Evolutionary conservation across 2,888 invertebrate genomes (phyloP), one percentile per base, ranked within the genome.

Genomic region (Epinotia ramella): DNA sequence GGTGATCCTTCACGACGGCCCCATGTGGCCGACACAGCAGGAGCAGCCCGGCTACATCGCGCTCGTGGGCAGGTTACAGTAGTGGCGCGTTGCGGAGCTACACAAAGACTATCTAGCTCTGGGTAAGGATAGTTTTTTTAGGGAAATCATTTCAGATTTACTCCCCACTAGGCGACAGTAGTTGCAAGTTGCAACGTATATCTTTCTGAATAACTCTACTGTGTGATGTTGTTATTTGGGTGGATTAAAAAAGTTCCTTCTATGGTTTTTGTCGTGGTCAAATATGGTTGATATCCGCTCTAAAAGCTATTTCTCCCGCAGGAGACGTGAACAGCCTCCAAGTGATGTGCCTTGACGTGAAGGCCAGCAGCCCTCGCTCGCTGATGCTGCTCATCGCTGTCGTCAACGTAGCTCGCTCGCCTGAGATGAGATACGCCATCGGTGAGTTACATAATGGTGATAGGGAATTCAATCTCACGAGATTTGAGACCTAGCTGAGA

Each of bases 271-370:
- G 33, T 1, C 33, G 33, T 33, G 33, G 33, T 33, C 33, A 6
- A 33, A 6, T 33, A 33, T 33, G 33, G 33, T 33, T 33, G 33
- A 33, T 33, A 1, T 33, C 33, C 33, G 77, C 77, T 44, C 16
- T 53, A 12, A n/a, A n/a, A 16, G 16, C 16, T 4, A 18, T 44
- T 2, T 53, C 4, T 28, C 16, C 66, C 65, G 77, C 87, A 86
- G 95, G 94, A 6, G 96, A 96, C 81, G 94, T 95, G 28, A 94
- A 94, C 79, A 96, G 96, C 80, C 90, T 97, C 65, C 96, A 96
- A 79, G 95, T 97, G 13, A 96, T 96, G 95, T 93, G 97, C 3
- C 91, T 98, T 74, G 98, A 98, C 87, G 96, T 98, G 91, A 97
- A 97, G 80, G 93, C 96, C 0, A 92, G 95, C 73, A 96, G 96